phyloP scores from a whole-genome alignment of 2,888 invertebrate species.

The Nemapogon koenigi region DNA sequence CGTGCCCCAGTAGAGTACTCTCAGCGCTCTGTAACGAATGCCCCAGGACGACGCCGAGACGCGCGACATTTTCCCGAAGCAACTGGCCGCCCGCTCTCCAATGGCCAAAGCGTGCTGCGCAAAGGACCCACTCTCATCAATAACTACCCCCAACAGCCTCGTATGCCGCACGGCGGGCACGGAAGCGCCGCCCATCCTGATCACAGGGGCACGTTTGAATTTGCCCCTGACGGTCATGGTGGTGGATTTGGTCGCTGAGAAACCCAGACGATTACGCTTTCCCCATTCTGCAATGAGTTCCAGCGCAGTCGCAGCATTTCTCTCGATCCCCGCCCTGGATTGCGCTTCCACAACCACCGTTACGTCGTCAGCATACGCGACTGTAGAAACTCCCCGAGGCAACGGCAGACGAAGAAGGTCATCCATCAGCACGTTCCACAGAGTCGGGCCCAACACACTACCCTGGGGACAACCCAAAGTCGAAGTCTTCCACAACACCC shows the following conservation, averaged over 20 bases:
- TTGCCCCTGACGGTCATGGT: slow-evolving; percentile 16
- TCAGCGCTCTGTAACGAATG: no score
- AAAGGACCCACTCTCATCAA: slow-evolving; percentile 15
- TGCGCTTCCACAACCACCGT: slow-evolving; percentile 18
- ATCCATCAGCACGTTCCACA: no score
- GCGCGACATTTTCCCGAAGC: no score
- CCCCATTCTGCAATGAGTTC: slow-evolving; percentile 13
- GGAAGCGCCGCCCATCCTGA: neutral
- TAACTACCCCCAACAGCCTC: slow-evolving; percentile 15
- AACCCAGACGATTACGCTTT: slow-evolving; percentile 15
- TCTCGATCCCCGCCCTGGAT: no score
- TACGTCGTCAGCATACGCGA: no score
- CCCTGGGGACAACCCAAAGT: no score
- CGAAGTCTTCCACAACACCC: no score
- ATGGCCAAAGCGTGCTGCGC: slow-evolving; percentile 14
- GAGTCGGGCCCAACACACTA: no score
- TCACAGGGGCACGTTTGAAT: neutral
- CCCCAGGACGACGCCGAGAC: no score
- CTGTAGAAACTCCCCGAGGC: no score
- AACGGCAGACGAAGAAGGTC: no score
- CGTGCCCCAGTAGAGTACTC: no score
- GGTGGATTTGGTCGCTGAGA: slow-evolving; percentile 17
- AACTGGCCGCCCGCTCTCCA: slow-evolving; percentile 16
- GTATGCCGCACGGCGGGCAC: neutral
- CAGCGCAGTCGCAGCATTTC: slow-evolving; percentile 10